Conservation (phyloP, 2,113 vertebrate genomes). For the Phaethornis superciliosus region DNA sequence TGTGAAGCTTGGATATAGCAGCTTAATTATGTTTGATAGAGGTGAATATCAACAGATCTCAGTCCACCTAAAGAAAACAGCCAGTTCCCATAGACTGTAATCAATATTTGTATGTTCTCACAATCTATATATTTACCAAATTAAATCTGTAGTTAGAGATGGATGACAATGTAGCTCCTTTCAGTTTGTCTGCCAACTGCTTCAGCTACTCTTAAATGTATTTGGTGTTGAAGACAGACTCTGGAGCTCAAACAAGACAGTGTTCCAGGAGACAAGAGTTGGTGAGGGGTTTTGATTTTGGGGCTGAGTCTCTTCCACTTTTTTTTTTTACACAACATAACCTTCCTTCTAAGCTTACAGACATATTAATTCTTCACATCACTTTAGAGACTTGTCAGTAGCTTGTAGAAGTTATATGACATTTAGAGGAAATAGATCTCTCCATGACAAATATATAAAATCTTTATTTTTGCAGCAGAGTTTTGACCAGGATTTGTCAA, state of each 20-base stretch:
- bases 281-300: not conserved
- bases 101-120: slow-evolving; percentile 1
- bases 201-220: not conserved
- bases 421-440: rapidly evolving
- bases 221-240: not conserved
- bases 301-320: rapidly evolving
- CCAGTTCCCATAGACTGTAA: not conserved
- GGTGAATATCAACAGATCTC: not conserved
- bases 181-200: not conserved
- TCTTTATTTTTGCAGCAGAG: not conserved
- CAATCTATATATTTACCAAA: not conserved
- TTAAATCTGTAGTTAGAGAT: not conserved
- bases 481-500: not conserved
- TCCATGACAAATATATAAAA: not conserved
- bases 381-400: not conserved
- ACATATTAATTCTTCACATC: not conserved
- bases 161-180: not conserved
- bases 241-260: not conserved
- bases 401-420: not conserved
- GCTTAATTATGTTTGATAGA: rapidly evolving
- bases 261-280: not conserved
- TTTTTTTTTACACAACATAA: not conserved
- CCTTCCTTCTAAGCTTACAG: not conserved
- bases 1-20: not conserved
- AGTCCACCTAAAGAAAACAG: not conserved